Base-by-base conservation (phyloP, 2,888 invertebrate species). In the Cyclophora punctaria region DNA sequence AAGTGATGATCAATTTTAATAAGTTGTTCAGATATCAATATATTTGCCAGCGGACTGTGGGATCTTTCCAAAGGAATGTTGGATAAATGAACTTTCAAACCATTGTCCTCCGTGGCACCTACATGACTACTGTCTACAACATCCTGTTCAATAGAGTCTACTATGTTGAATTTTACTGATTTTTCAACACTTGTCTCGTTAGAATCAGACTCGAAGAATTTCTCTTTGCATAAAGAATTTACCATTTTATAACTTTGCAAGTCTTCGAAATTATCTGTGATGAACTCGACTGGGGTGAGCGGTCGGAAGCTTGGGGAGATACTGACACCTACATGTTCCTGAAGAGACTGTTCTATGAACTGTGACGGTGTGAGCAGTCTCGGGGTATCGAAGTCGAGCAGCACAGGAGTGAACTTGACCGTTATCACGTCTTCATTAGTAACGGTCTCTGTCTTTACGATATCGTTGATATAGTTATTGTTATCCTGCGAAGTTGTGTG, bases 231-330 rank as follows among this genome's bases (percentile, higher is more conserved):
- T 34, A 88, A 50, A 4, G 81, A 80, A 60, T 75, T 86, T n/a
- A 88, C 87, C 50, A 88, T 84, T 72, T 84, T 87, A 62, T 88
- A 88, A 61, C 88, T 88, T 49, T 81, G 78, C 54, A 88, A 74
- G 65, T 86, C 87, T 71, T 81, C 80, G 59, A 71, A 86, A 51
- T 81, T 71, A 53, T 87, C 75, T 60, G 73, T 80, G 45, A 86
- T 66, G 41, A 75, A 79, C 56, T 76, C 73, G 35, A 83, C 60
- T 35, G 82, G 77, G 47, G 69, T 71, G 44, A 40, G 41, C 34
- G 35, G 2, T 41, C 46, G 41, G 48, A 53, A 7, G 51, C 47
- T 7, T 48, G 46, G 42, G 56, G 35, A 33, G 46, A 34, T 5
- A 5, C 33, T 20, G 37, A 37, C 37, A 37, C 5, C 48, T 42